These are phyloP conservation scores for Drosophila saltans DNA, from an alignment of 1,140 invertebrate species.

Conservation along the genomic window DNA sequence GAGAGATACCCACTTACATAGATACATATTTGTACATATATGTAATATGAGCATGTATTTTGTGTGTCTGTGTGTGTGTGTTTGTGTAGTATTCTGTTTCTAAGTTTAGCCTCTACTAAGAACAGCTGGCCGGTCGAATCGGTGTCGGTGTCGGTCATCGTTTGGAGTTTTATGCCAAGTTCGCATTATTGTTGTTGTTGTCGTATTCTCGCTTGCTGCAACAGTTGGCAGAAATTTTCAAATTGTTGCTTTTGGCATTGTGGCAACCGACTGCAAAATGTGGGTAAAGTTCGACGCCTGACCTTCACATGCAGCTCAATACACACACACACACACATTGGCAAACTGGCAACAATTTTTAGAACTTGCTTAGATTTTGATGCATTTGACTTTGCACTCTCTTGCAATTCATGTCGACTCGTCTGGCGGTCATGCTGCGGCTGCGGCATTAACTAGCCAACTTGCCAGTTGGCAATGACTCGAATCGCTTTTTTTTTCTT, in stretches of 20 bases:
- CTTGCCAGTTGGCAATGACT: conserved; percentile 73
- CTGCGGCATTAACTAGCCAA: conserved; percentile 18
- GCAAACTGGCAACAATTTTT: conserved; percentile 37
- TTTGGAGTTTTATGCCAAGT: conserved; percentile 70
- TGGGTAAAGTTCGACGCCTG: conserved; percentile 80
- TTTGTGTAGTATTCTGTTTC: conserved; percentile 59
- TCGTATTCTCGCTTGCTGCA: conserved; percentile 35
- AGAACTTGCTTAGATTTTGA: conserved; percentile 50
- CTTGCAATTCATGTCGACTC: conserved; percentile 70
- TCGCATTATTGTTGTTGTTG: conserved; percentile 46
- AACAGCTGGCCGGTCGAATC: conserved; percentile 20
- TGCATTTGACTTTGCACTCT: conserved; percentile 77
- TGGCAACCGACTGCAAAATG: conserved; percentile 50
- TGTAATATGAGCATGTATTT: conserved; percentile 7
- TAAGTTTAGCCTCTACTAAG: conserved; percentile 30
- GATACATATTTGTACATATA: background rate
- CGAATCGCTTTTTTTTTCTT: conserved; percentile 41
- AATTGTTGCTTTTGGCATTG: conserved; percentile 57
- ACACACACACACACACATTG: conserved; percentile 35
- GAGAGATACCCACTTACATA: background rate
- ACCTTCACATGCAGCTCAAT: conserved; percentile 68
- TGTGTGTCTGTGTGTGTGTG: conserved; percentile 41
- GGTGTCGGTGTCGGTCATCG: conserved; percentile 17
- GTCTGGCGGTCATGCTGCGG: conserved; percentile 67
- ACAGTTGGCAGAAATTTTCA: conserved; percentile 55